Evolutionary conservation across 1,140 invertebrate species (phyloP), one percentile per base, ranked within the genome.

Genomic region (Thrips palmi): DNA sequence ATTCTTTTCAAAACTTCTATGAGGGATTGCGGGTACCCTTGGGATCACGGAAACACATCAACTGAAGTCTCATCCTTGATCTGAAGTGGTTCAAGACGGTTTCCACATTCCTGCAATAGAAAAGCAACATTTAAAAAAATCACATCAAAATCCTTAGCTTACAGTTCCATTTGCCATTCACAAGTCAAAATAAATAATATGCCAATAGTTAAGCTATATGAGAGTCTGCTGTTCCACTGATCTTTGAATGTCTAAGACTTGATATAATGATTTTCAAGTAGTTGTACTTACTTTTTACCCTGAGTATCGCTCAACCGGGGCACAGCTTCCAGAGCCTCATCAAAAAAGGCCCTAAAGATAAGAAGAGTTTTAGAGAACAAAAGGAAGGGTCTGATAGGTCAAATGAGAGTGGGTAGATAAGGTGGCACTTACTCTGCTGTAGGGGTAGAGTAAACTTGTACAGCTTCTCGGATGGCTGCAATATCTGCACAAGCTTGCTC

Each of bases 401-500:
- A 44, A 39, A 39, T 21, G 21, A n/a, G 40, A 39, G 12, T 33
- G 34, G 39, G 33, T 36, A 36, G 28, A 29, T 21, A 25, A 36
- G 6, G 3, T 28, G 8, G 71, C 69, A 49, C 60, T 63, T 4
- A 55, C 48, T 17, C 66, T 71, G 24, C 59, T 59, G 42, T 67
- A 72, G 37, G 45, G 44, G 20, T 51, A 42, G 17, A 74, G 53
- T n/a, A n/a, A n/a, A n/a, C n/a, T n/a, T n/a, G n/a, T n/a, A n/a
- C n/a, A 25, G 67, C 57, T 29, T 67, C 63, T 45, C 60, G 60
- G 15, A 80, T 51, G 11, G 68, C 63, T 15, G 50, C 55, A 37
- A 77, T 66, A 50, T 78, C 74, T 3, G 66, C 62, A 39, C 58
- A 56, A 8, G 73, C 76, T 59, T 85, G 81, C 33, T 77, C 52